Base-by-base conservation (phyloP, 2,888 invertebrate genomes). In the Cybosia mesomella region DNA sequence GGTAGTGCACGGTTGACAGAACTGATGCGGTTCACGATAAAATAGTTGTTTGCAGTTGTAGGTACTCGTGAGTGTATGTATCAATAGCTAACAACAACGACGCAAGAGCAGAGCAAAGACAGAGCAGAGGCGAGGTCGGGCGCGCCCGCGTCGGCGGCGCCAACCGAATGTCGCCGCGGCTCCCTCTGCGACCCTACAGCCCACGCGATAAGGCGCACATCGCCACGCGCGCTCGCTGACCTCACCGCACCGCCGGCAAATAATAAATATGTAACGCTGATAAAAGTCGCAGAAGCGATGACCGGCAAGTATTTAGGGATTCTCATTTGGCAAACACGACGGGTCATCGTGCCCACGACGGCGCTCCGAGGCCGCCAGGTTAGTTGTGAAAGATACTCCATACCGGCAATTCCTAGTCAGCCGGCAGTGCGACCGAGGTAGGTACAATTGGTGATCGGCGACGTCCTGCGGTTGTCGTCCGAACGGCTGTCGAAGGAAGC, bases 261-360 rank as follows among this genome's bases (percentile, higher is more conserved):
- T 93, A 93, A 94, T 94, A 94, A 94, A 94, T 94, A 93, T 94
- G 94, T 94, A 94, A 93, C 93, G 92, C 92, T 94, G 94, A 94
- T 94, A 94, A 93, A 84, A 91, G 86, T 88, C 90, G 89, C 90
- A 90, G 92, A 93, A 92, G 87, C 93, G 92, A 90, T 92, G 94
- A 93, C 93, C 93, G 92, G 89, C 87, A 89, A 88, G 89, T 92
- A 92, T 91, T 92, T 89, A 91, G 91, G 89, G 90, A 92, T 89
- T 87, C 89, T 88, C 87, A 84, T 90, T 91, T 89, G 87, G 88
- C 90, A 89, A 90, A 91, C 88, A 79, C 80, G 79, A 72, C 87
- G 78, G 88, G 87, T 88, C 89, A 88, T 87, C 90, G 91, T 81
- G 86, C 88, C 83, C 79, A 73, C 81, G 79, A 73, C 84, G 76